Percentiles rank a stretch among this genome's conserved stretches.
Conservation (phyloP, 2,113 vertebrate genomes). For the Myodes glareolus region DNA sequence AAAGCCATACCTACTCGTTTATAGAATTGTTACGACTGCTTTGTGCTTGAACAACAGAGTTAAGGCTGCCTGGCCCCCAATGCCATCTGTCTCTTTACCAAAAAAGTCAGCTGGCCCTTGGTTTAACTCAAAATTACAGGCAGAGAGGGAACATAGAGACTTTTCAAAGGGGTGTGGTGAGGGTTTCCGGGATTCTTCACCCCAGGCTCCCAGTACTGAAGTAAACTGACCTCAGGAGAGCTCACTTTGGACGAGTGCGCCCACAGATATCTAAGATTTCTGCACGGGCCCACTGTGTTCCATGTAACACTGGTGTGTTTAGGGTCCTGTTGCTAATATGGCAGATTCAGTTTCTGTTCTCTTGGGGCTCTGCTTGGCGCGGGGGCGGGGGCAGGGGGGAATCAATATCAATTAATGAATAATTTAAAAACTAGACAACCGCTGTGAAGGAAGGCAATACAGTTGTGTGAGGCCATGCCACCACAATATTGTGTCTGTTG, state of each 20-base stretch:
- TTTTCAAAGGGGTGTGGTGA: neutral
- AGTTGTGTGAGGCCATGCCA: neutral
- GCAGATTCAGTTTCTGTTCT: neutral
- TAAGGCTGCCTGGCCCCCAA: neutral
- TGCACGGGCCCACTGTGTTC: neutral
- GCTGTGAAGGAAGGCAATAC: neutral
- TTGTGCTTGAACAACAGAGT: slow-evolving; percentile 1
- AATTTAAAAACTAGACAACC: neutral
- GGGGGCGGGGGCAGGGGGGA: too few relatives aligned
- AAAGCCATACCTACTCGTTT: slow-evolving; percentile 39
- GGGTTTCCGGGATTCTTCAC: neutral
- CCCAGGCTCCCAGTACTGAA: neutral
- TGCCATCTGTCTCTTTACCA: neutral
- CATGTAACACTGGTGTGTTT: neutral
- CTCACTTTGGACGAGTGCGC: neutral
- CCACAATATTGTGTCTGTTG: neutral
- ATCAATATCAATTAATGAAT: neutral
- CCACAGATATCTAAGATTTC: neutral
- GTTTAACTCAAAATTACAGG: slow-evolving; percentile 31
- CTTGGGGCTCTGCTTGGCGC: neutral
- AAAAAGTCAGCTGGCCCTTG: neutral
- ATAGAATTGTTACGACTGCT: slow-evolving; percentile 38
- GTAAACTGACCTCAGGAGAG: neutral
- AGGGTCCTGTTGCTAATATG: neutral
- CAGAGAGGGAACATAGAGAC: neutral